Evolutionary conservation across 2,797 vertebrate species (phyloP), one percentile per base, ranked within the genome.

Genomic region (Epinephelus coioides): DNA sequence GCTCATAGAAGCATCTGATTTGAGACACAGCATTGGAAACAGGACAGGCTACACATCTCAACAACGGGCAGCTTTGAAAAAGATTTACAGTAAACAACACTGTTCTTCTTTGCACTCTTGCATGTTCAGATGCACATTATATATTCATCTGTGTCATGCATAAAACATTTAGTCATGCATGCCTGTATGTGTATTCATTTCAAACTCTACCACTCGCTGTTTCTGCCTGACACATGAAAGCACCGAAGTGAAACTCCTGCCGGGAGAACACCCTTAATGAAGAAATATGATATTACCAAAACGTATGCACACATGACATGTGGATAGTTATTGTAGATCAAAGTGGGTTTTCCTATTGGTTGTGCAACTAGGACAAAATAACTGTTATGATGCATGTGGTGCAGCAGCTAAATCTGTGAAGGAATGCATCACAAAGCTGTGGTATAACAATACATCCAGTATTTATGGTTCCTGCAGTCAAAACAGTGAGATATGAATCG

Each of bases 111-210:
- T 38, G 11, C 25, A 21, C n/a, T 15, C 15, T 8, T 43, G 5
- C 21, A 38, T 68, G 25, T 60, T 69, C 18, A 73, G 19, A 83
- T 62, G 10, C 44, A 60, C 18, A 69, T 18, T 18, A 70, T 44
- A 68, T 66, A 18, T 59, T 34, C 67, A 25, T 65, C 15, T 14
- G 34, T 21, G 23, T 70, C 53, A 73, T 79, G 14, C 69, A 69
- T 68, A 53, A 76, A 79, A 65, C 23, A 63, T 79, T 23, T 25
- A n/a, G 82, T 63, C 49, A 65, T 30, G 11, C 38, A 63, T 34
- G 57, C 25, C 40, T 3, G 38, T 73, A 34, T 69, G 47, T 59
- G 55, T 30, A 14, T 55, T 67, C 25, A 67, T 67, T 62, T 56
- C 50, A 43, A 3, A 63, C 46, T 57, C 40, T 56, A 53, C 43